phyloP scores from a whole-genome alignment of 2,888 invertebrate genomes.

The Spodoptera picta region DNA sequence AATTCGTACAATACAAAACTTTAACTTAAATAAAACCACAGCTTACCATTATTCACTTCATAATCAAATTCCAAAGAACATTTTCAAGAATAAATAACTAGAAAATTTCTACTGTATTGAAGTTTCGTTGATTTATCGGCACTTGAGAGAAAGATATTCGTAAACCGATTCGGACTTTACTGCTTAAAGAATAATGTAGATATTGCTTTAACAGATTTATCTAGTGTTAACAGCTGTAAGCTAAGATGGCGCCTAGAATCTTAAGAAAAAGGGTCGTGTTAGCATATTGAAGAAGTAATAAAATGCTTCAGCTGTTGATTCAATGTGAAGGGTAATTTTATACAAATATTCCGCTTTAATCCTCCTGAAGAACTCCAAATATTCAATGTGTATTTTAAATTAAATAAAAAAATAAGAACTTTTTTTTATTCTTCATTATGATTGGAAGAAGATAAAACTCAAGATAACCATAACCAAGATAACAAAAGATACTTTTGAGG shows the following conservation, averaged over 20 bases:
- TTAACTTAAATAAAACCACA: no score
- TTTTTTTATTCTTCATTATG: no score
- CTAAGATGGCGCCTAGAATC: conserved; percentile 29
- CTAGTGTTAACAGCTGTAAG: conserved; percentile 13
- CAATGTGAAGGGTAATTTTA: background rate
- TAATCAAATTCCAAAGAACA: conserved; percentile 32
- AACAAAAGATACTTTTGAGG: no score
- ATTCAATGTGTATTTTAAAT: no score
- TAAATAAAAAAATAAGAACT: background rate
- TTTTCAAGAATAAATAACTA: conserved; percentile 26
- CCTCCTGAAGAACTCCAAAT: no score
- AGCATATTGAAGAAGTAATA: conserved; percentile 22
- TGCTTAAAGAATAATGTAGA: conserved; percentile 22
- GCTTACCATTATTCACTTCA: conserved; percentile 12
- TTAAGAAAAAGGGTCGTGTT: conserved; percentile 15
- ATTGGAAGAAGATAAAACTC: no score
- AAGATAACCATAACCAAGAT: no score
- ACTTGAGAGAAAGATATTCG: conserved; percentile 13
- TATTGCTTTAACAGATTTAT: conserved; percentile 27
- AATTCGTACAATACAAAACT: no score
- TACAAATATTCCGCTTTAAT: background rate
- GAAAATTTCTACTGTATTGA: conserved; percentile 32
- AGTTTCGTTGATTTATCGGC: conserved; percentile 35
- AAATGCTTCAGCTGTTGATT: conserved; percentile 1
- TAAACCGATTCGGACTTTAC: conserved; percentile 26